These are phyloP conservation scores for Sclerodermus sp. DNA, from an alignment of 2,888 invertebrate species.

Conservation along the genomic window DNA sequence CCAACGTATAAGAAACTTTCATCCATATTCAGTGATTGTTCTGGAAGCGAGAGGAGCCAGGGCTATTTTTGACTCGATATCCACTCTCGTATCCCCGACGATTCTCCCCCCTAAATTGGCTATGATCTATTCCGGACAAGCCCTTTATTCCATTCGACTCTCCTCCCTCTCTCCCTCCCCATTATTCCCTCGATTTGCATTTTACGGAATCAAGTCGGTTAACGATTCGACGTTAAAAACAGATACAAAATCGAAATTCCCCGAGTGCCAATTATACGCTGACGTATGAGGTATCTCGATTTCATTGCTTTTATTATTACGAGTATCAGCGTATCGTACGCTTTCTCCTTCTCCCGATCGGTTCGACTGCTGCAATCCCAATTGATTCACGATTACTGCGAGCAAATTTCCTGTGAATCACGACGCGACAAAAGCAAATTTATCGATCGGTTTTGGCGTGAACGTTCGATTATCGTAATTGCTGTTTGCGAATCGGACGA, in stretches of 20 bases:
- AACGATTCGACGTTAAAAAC: too few relatives aligned
- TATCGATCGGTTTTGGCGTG: not conserved
- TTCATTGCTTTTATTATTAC: too few relatives aligned
- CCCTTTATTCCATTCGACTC: too few relatives aligned
- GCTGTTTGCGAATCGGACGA: not conserved
- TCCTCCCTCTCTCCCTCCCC: not conserved
- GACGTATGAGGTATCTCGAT: not conserved
- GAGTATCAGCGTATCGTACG: not conserved
- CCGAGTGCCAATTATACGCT: not conserved
- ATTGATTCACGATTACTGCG: not conserved
- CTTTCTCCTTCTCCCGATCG: not conserved
- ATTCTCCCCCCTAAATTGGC: not conserved
- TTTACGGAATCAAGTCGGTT: too few relatives aligned
- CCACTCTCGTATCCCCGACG: too few relatives aligned
- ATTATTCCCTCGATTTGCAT: not conserved
- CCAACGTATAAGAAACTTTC: conserved; percentile 4
- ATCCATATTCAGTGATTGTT: conserved; percentile 27
- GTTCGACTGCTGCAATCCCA: not conserved
- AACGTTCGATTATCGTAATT: not conserved
- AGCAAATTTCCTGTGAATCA: not conserved
- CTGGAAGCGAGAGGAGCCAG: conserved; percentile 13
- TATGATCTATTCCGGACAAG: not conserved
- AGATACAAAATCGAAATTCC: not conserved
- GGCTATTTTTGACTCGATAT: too few relatives aligned
- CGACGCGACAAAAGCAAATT: not conserved